These are phyloP conservation scores for Mycteria americana DNA, from an alignment of 2,797 vertebrate genomes.

Conservation along the genomic window DNA sequence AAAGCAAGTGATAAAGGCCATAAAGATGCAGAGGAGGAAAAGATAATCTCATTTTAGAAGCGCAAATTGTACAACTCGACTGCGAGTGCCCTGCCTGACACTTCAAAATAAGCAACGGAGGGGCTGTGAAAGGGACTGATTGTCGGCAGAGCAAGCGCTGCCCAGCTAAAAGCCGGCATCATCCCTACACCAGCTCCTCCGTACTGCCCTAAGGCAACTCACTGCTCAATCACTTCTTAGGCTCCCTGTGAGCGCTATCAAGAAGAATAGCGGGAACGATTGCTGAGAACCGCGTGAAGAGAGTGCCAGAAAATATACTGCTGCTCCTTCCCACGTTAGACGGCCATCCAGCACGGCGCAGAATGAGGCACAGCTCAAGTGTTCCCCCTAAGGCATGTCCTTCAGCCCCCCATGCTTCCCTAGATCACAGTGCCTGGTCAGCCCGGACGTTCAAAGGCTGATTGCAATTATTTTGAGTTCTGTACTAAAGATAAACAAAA, in stretches of 20 bases:
- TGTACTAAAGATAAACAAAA: neutral
- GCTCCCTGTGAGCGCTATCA: neutral
- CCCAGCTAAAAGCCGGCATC: accelerated
- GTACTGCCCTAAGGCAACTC: neutral
- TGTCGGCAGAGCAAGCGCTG: neutral
- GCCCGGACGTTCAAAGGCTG: neutral
- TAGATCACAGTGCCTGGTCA: neutral
- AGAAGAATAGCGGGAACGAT: neutral
- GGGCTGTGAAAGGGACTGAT: neutral
- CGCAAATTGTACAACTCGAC: neutral
- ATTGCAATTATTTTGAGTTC: neutral
- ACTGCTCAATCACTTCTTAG: neutral
- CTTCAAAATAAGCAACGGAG: neutral
- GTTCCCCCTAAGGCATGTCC: neutral
- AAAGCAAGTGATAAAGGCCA: neutral
- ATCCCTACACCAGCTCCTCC: neutral
- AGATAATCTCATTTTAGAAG: neutral
- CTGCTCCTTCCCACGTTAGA: accelerated
- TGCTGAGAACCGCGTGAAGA: neutral
- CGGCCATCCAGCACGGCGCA: neutral
- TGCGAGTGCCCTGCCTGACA: neutral
- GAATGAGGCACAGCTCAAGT: neutral
- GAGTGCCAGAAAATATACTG: neutral
- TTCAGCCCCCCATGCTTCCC: neutral
- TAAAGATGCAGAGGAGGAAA: neutral